Evolutionary conservation across 2,888 invertebrate genomes (phyloP), one percentile per base, ranked within the genome.

Genomic region (Phorcus lineatus): DNA sequence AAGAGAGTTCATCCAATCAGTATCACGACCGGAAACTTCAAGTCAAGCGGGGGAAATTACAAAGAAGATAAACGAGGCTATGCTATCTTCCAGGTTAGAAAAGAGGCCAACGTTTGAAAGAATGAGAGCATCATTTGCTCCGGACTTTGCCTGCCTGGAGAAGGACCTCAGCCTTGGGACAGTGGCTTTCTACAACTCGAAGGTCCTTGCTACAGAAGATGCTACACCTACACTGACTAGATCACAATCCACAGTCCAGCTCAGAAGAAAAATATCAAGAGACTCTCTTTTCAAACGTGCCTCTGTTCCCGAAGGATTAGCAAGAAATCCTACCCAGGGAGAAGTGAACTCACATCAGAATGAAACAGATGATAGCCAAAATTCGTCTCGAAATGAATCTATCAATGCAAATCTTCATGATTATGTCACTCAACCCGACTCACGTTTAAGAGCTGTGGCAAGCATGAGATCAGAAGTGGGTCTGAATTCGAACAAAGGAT

Each of bases 121-220:
- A 40, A 70, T 70, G 70, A 70, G 70, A 31, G 36, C 36, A 40
- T 40, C 70, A n/a, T 70, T 70, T 36, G 36, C n/a, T 36, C 70
- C 70, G 0, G 70, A 70, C 40, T 70, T 70, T 36, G 28, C 70
- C 0, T 31, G 36, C n/a, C 19, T 70, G 31, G 40, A 40, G 28
- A 70, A 40, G 13, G 40, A 70, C 70, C 36, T 70, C 31, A 70
- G 17, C 11, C 70, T 70, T 70, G 70, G 70, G 11, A 31, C 40
- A 4, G 40, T 70, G 9, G 17, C 4, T 0, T 31, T 70, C 19
- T 70, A 70, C 13, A 70, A 70, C 70, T 36, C 70, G 16, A 40
- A 36, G 0, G 40, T 70, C 16, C 70, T 36, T 17, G 70, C 70
- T 19, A 6, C 31, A 36, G 31, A 16, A 19, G 70, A 36, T 36